These are phyloP conservation scores for Solen grandis DNA, from an alignment of 1,140 invertebrate species.

Conservation along the genomic window DNA sequence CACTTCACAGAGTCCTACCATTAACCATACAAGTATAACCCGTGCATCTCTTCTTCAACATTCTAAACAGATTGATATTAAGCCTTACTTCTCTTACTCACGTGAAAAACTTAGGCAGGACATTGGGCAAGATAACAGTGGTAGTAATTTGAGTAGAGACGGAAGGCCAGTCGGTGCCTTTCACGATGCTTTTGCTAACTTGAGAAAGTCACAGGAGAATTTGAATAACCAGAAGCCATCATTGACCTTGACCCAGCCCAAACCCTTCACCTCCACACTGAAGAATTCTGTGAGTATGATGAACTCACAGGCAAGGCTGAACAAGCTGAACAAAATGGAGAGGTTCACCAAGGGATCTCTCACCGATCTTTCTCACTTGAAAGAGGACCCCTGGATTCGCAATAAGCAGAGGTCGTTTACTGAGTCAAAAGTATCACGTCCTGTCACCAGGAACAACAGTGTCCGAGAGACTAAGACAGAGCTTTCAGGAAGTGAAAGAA, in stretches of 20 bases:
- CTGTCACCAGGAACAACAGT: background rate
- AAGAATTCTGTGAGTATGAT: slow-evolving; percentile 25
- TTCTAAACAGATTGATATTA: slow-evolving; percentile 33
- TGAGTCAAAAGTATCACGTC: slow-evolving; percentile 11
- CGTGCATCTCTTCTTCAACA: slow-evolving; percentile 6
- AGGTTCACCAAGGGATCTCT: slow-evolving; percentile 49
- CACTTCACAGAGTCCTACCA: slow-evolving; percentile 8
- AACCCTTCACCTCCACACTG: slow-evolving; percentile 44
- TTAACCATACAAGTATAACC: background rate
- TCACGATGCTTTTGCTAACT: slow-evolving; percentile 34
- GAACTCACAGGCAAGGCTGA: slow-evolving; percentile 40
- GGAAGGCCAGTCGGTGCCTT: slow-evolving; percentile 45
- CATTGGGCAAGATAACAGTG: background rate
- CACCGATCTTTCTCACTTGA: slow-evolving; percentile 44
- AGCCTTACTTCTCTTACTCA: slow-evolving; percentile 28
- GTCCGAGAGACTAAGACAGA: background rate
- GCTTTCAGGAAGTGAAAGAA: background rate
- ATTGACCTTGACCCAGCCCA: slow-evolving; percentile 44
- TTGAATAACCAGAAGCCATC: slow-evolving; percentile 14
- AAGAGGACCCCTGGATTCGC: slow-evolving; percentile 47
- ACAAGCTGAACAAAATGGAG: slow-evolving; percentile 16
- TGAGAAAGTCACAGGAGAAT: slow-evolving; percentile 51
- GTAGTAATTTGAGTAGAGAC: slow-evolving; percentile 21
- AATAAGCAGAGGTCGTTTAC: slow-evolving; percentile 46
- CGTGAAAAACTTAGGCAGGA: slow-evolving; percentile 25